These are phyloP conservation scores for Gallinago jamesoni DNA, from an alignment of 2,113 vertebrate species.

Conservation along the genomic window DNA sequence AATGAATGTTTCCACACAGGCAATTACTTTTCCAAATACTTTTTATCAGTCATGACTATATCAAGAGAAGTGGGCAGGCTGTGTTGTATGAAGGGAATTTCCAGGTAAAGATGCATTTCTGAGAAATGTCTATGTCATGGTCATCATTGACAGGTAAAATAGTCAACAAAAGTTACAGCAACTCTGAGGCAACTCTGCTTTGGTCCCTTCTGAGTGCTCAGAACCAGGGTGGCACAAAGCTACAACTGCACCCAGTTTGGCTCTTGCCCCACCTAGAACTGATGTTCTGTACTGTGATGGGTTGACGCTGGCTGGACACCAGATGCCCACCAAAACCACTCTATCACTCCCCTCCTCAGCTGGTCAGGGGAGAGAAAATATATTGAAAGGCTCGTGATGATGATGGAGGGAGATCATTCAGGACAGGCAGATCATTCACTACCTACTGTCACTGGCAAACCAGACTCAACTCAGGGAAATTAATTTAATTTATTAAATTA, in stretches of 20 bases:
- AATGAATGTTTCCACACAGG: neutral
- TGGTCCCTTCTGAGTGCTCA: neutral
- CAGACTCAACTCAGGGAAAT: neutral
- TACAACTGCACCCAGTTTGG: neutral
- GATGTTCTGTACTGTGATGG: neutral
- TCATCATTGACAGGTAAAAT: neutral
- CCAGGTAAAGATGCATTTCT: neutral
- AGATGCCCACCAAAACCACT: neutral
- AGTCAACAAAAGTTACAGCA: neutral
- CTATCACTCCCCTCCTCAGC: neutral
- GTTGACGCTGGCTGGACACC: neutral
- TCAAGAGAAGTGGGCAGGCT: neutral
- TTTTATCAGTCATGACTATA: neutral
- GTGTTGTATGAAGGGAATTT: neutral
- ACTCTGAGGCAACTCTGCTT: neutral
- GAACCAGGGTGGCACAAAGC: neutral
- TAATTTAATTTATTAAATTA: neutral
- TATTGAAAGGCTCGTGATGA: neutral
- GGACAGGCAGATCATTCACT: neutral
- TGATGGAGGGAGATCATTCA: neutral
- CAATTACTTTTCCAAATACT: neutral
- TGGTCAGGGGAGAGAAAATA: neutral
- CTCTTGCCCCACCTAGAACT: neutral
- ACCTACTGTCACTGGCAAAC: neutral
- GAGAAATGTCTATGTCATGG: neutral